phyloP scores from a whole-genome alignment of 2,113 vertebrate species.

The Laticauda colubrina region DNA sequence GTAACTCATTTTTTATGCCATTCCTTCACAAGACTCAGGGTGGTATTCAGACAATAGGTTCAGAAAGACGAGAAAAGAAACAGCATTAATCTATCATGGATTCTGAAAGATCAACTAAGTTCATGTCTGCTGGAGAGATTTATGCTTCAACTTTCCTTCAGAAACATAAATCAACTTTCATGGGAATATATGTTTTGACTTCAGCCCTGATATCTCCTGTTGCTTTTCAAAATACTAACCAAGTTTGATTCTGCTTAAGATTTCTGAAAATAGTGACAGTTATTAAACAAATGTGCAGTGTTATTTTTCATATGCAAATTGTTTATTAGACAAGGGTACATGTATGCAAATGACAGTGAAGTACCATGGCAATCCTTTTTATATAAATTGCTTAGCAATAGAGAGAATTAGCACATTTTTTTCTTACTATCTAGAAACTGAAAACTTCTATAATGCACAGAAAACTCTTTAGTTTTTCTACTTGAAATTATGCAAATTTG shows the following conservation, averaged over 20 bases:
- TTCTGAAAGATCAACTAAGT: background rate
- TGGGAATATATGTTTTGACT: background rate
- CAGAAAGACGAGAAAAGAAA: background rate
- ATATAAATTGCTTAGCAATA: background rate
- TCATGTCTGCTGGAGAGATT: background rate
- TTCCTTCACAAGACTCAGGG: background rate
- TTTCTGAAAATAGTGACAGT: background rate
- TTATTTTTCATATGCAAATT: background rate
- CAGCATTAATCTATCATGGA: background rate
- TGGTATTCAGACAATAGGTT: background rate
- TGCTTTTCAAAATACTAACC: background rate
- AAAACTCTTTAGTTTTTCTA: background rate
- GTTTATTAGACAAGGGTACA: background rate
- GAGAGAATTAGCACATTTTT: background rate
- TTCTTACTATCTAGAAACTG: background rate
- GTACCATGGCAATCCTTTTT: background rate
- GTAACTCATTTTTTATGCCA: background rate
- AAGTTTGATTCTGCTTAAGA: background rate
- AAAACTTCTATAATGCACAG: background rate
- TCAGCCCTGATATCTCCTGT: background rate
- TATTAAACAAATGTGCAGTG: background rate
- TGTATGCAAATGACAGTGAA: background rate
- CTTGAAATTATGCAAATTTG: background rate
- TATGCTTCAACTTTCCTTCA: background rate
- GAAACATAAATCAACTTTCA: background rate